Conservation (phyloP, 2,888 invertebrate genomes). For the Lissonota sp. region DNA sequence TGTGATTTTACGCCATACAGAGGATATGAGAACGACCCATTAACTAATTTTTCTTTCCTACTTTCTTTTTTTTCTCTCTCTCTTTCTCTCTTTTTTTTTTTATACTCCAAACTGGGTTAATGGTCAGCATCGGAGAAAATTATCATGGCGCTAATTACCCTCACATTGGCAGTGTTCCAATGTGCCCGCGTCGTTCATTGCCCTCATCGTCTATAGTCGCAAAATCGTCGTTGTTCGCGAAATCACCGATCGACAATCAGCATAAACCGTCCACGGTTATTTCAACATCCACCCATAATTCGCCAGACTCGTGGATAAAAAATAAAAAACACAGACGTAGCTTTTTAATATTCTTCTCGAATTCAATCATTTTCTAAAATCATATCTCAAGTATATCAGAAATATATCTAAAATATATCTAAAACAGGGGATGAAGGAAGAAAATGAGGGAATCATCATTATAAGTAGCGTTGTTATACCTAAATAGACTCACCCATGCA, state of each 20-base stretch:
- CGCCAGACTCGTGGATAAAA: no score
- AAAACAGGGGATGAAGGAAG: no score
- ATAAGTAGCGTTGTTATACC: no score
- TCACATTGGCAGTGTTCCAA: constrained; percentile 75
- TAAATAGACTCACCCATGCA: no score
- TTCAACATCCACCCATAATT: no score
- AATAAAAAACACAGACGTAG: no score
- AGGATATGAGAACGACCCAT: constrained; percentile 48
- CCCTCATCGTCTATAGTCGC: constrained; percentile 23
- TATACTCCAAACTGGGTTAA: constrained; percentile 76
- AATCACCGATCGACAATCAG: constrained; percentile 53
- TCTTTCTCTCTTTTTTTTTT: constrained; percentile 48
- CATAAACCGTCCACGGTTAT: neutral
- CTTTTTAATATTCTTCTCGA: no score
- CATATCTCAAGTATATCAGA: no score
- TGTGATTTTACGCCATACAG: neutral
- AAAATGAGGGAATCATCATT: no score
- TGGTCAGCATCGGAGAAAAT: constrained; percentile 79
- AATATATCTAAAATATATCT: no score
- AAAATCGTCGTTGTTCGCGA: constrained; percentile 53
- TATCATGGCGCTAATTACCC: constrained; percentile 80
- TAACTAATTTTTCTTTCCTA: constrained; percentile 46
- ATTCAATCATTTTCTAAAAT: no score
- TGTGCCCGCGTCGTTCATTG: constrained; percentile 43
- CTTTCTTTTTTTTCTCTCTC: neutral